Evolutionary conservation across 2,113 vertebrate species (phyloP).

Genomic region (Trogon surrucura): DNA sequence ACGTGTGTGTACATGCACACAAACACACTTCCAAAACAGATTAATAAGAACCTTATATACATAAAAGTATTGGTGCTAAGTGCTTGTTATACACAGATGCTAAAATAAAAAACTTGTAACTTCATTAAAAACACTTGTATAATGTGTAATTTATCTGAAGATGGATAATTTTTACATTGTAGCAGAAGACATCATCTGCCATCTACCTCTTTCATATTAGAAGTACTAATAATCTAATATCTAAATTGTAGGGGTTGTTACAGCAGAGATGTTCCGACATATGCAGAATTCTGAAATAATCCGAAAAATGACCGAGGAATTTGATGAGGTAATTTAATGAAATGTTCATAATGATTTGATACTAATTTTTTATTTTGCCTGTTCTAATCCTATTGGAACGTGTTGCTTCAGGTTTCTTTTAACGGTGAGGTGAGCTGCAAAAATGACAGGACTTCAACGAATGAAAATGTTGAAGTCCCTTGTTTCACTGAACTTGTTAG

Average conservation of each 20-base stretch:
- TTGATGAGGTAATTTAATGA: conserved; percentile 91
- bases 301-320: conserved; percentile 99
- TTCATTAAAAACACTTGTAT: accelerated
- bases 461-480: neutral
- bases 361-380: neutral
- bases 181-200: neutral
- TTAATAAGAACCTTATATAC: accelerated
- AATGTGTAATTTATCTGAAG: neutral
- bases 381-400: neutral
- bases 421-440: neutral
- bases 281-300: conserved; percentile 99
- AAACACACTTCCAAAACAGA: neutral
- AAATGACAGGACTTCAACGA: neutral
- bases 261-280: conserved; percentile 98
- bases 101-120: neutral
- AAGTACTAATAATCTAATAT: conserved; percentile 47
- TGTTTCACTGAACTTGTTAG: neutral
- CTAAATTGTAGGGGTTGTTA: conserved; percentile 89
- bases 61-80: neutral
- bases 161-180: neutral
- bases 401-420: neutral
- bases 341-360: neutral
- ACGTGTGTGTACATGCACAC: neutral
- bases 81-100: neutral
- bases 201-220: neutral